Percentiles rank a stretch among this genome's conserved stretches.
phyloP scores from a whole-genome alignment of 2,797 vertebrate genomes.

The Glyptemys insculpta region DNA sequence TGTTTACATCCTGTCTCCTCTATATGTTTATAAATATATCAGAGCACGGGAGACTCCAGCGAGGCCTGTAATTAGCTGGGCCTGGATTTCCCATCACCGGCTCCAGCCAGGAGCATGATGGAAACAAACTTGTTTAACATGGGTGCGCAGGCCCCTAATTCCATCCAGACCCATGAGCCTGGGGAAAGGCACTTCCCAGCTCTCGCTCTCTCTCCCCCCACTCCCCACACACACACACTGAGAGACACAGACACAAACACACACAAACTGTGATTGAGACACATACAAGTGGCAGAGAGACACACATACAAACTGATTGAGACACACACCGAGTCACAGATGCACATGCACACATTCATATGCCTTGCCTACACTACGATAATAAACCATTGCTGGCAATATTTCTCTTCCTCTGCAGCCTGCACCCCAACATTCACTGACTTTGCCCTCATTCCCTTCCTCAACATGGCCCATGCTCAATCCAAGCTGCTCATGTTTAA shows the following conservation, averaged over 20 bases:
- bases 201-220: neutral
- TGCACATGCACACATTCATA: neutral
- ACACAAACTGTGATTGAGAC: neutral
- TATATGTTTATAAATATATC: conserved; percentile 81
- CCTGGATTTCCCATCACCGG: conserved; percentile 78
- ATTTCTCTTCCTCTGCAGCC: neutral
- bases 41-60: conserved; percentile 73
- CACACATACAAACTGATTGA: neutral
- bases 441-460: neutral
- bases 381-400: neutral
- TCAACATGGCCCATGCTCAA: neutral
- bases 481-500: neutral
- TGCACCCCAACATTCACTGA: neutral
- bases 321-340: neutral
- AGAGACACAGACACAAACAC: neutral
- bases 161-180: conserved; percentile 78
- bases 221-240: neutral
- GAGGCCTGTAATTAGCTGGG: conserved; percentile 73
- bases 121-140: neutral
- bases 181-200: conserved; percentile 40
- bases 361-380: neutral
- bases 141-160: conserved; percentile 72
- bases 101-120: conserved; percentile 51
- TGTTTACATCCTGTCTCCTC: conserved; percentile 83
- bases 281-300: neutral